Conservation (phyloP, 2,888 invertebrate species). For the Shargacucullia verbasci region DNA sequence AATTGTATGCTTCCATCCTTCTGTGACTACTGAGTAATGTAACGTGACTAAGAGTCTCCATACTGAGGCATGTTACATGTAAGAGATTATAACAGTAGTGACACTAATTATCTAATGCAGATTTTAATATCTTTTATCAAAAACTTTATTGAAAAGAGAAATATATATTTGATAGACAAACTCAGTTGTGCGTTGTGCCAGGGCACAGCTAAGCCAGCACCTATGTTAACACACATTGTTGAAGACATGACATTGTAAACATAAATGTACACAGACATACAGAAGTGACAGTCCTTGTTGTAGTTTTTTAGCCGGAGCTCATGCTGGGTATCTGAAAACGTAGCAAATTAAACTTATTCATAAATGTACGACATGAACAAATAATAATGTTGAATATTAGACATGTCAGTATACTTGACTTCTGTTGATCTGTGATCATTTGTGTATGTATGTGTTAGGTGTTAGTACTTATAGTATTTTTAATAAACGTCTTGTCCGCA, state of each 20-base stretch:
- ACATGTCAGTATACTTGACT: conserved; percentile 1
- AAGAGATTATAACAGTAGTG: conserved; percentile 1
- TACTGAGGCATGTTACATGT: background rate
- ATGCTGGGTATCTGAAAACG: too few relatives aligned
- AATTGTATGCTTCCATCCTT: conserved; percentile 39
- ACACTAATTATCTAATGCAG: background rate
- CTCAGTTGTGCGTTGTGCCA: too few relatives aligned
- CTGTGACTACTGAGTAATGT: conserved; percentile 17
- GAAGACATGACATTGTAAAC: too few relatives aligned
- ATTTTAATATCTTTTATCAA: conserved; percentile 5
- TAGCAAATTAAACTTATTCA: too few relatives aligned
- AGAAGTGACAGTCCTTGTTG: conserved; percentile 3
- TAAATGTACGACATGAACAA: background rate
- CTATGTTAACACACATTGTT: conserved; percentile 6
- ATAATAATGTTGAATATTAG: background rate
- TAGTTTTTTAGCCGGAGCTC: background rate
- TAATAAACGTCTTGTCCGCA: conserved; percentile 30
- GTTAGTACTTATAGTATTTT: conserved; percentile 34
- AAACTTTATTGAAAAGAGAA: background rate
- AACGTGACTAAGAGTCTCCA: conserved; percentile 4
- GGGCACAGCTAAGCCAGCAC: background rate
- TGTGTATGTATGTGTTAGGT: conserved; percentile 7
- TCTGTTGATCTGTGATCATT: conserved; percentile 20
- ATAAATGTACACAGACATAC: conserved; percentile 17
- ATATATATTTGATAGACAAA: too few relatives aligned